Evolutionary conservation across 2,888 invertebrate genomes (phyloP).

Genomic region (Chouioia cunea): DNA sequence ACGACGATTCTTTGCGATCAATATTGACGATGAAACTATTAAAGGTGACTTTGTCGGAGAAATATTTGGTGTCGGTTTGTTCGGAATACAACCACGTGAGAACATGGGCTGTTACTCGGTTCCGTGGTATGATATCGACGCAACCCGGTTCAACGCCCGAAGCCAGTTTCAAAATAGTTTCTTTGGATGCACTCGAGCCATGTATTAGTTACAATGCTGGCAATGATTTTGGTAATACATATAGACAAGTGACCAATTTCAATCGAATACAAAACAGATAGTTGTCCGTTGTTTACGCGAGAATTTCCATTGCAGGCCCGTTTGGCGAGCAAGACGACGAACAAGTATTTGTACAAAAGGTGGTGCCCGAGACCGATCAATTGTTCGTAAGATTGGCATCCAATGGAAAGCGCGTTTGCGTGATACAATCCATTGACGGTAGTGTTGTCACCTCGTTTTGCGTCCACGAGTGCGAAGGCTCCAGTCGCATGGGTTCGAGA

Average conservation of each 20-base stretch:
- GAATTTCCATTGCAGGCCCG: constrained; percentile 75
- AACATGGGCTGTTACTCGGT: constrained; percentile 96
- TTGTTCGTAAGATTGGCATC: constrained; percentile 94
- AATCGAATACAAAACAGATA: too few species aligned
- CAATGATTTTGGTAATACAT: constrained; percentile 71
- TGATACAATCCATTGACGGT: constrained; percentile 93
- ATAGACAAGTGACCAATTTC: background rate
- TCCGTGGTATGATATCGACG: constrained; percentile 98
- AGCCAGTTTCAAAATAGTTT: constrained; percentile 96
- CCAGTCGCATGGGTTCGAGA: constrained; percentile 89
- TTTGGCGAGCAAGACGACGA: constrained; percentile 99
- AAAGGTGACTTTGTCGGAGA: constrained; percentile 92
- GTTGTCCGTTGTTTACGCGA: background rate
- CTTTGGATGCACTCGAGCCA: constrained; percentile 79
- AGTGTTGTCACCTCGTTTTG: constrained; percentile 95
- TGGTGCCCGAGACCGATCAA: constrained; percentile 96
- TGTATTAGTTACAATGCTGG: constrained; percentile 75
- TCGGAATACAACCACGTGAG: constrained; percentile 98
- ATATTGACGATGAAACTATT: constrained; percentile 20
- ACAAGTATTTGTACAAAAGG: constrained; percentile 97
- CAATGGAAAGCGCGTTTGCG: constrained; percentile 94
- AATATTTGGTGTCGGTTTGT: constrained; percentile 95
- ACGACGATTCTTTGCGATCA: too few species aligned
- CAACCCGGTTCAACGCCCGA: constrained; percentile 98
- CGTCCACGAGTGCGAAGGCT: constrained; percentile 98